phyloP scores from a whole-genome alignment of 2,797 vertebrate species.

The Atherinosoma microstoma region DNA sequence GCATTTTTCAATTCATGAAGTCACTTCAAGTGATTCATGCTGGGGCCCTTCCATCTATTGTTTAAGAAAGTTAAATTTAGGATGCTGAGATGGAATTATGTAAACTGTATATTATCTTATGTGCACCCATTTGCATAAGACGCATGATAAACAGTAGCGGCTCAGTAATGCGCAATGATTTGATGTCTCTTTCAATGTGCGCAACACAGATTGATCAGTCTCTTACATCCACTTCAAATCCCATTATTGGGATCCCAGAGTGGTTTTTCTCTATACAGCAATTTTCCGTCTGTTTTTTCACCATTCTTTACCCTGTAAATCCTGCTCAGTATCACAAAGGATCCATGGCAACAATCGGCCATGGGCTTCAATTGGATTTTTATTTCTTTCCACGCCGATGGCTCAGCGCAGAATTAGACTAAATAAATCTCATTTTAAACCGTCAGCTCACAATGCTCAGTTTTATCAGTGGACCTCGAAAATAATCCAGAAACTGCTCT shows the following conservation, averaged over 20 bases:
- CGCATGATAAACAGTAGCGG: conserved; percentile 20
- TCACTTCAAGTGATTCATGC: conserved; percentile 29
- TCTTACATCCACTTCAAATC: conserved; percentile 14
- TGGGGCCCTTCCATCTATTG: conserved; percentile 16
- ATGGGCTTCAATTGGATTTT: conserved; percentile 17
- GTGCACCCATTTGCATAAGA: conserved; percentile 5
- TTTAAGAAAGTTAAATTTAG: not conserved
- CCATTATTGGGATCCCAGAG: conserved; percentile 30
- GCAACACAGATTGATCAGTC: conserved; percentile 10
- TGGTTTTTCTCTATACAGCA: conserved; percentile 17
- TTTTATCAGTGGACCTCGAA: conserved; percentile 18
- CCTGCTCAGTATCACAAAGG: conserved; percentile 18
- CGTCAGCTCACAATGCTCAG: conserved; percentile 2
- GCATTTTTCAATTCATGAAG: conserved; percentile 23
- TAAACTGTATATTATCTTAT: conserved; percentile 27
- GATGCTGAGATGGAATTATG: conserved; percentile 18
- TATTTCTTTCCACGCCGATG: conserved; percentile 24
- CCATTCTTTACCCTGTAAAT: conserved; percentile 10
- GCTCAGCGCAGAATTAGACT: conserved; percentile 27
- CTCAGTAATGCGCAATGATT: conserved; percentile 20
- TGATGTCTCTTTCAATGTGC: conserved; percentile 17
- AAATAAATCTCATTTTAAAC: conserved; percentile 29
- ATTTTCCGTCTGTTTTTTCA: conserved; percentile 11
- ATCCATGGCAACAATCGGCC: conserved; percentile 18
- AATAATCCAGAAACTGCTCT: conserved; percentile 13